These are phyloP conservation scores for Nerophis ophidion DNA, from an alignment of 2,113 vertebrate genomes.

Conservation along the genomic window DNA sequence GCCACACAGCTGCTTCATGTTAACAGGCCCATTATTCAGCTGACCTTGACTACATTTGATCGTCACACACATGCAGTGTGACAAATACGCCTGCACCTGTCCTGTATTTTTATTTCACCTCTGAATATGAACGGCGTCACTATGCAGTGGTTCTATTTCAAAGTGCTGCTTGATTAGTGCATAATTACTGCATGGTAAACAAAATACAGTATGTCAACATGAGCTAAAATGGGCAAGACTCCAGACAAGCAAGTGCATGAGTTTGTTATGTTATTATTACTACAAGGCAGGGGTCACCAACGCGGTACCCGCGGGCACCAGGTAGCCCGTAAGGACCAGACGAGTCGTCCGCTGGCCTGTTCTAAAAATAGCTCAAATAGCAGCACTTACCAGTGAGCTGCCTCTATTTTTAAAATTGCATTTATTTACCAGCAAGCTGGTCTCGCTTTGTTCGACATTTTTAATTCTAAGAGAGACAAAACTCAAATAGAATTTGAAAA, in stretches of 20 bases:
- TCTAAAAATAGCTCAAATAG: no score
- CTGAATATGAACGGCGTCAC: not conserved
- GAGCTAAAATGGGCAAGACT: no score
- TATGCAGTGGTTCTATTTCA: not conserved
- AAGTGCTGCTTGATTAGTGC: slow-evolving; percentile 13
- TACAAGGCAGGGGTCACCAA: no score
- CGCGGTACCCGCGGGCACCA: no score
- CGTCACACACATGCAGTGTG: slow-evolving; percentile 27
- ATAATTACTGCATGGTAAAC: slow-evolving; percentile 10
- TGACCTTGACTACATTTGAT: slow-evolving; percentile 42
- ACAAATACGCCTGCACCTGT: slow-evolving; percentile 25
- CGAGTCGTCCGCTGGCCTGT: no score
- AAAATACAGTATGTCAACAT: not conserved
- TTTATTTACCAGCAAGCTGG: no score
- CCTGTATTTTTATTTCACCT: slow-evolving; percentile 4
- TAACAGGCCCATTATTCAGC: slow-evolving; percentile 30
- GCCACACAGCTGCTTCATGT: slow-evolving; percentile 36
- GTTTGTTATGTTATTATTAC: slow-evolving; percentile 35
- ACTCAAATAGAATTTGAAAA: no score
- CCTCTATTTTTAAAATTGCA: no score
- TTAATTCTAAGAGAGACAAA: no score
- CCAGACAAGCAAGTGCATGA: slow-evolving; percentile 8
- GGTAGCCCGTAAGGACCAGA: no score
- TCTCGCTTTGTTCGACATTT: no score
- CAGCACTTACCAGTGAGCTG: no score